Evolutionary conservation across 2,113 vertebrate genomes (phyloP), one percentile per base, ranked within the genome.

Genomic region (Cnemophilus loriae): DNA sequence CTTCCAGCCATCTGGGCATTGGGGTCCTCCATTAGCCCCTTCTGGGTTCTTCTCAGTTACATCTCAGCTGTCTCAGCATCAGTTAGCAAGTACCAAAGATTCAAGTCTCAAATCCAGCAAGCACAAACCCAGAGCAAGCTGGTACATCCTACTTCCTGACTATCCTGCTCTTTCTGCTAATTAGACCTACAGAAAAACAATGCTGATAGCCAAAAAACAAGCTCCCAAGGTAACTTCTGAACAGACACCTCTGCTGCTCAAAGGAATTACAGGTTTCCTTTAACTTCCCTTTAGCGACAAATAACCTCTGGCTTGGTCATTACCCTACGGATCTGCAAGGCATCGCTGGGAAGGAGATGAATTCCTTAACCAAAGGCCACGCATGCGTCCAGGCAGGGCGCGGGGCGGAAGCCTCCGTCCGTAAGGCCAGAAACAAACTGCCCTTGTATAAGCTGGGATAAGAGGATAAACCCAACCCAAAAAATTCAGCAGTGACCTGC

Each of bases 401-500:
- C n/a, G 81, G 96, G 65, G 77, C 24, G 77, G 78, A 68, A 91
- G 78, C 50, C 82, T 75, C 71, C 2, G 7, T 49, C 90, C 22
- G 9, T 42, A 87, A 89, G 77, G 56, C 89, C 63, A 92, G 11
- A 53, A 97, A 96, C 95, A 96, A 96, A 91, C 94, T 84, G 89
- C 85, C 95, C 96, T 95, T 46, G 95, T 95, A 75, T 70, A 65
- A 94, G 94, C 59, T 47, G 75, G 87, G 93, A 88, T 96, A 97
- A 95, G 92, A 95, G 88, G 93, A 95, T 95, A 97, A 96, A 95
- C 60, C 57, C 60, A 82, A 76, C 91, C 87, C 93, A 63, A 86
- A 96, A 97, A 97, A 94, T 95, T 94, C 95, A 90, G 90, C 60
- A 32, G 80, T 13, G 81, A 94, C 94, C 95, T 91, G 91, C 94